Evolutionary conservation across 2,797 vertebrate genomes (phyloP), one percentile per base, ranked within the genome.

Genomic region (Decapterus maruadsi): DNA sequence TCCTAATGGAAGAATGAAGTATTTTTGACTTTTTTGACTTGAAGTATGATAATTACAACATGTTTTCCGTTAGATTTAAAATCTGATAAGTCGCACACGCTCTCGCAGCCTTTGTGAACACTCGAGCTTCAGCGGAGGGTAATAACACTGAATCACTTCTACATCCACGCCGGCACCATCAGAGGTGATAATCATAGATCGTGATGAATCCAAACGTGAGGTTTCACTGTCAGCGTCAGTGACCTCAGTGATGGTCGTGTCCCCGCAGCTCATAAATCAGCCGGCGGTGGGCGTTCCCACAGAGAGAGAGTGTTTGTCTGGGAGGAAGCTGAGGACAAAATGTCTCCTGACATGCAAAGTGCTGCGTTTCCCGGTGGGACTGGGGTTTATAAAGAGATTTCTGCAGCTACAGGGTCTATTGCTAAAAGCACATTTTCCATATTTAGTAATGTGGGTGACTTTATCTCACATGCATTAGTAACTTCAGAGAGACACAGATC

Each of bases 341-440:
- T 36, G 29, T 46, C 66, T 54, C 17, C 34, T 74, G 62, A 64
- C 60, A 70, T 55, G 51, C 64, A 67, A 70, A 83, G 72, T 50
- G 40, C 40, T 51, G 16, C 54, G 66, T 64, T 62, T n/a, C 43
- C 54, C 50, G 3, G 0, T 20, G 51, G 63, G 68, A 13, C 29
- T 1, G 14, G 20, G 6, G 8, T 56, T 58, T 46, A 51, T 68
- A 29, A 62, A 68, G 29, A 64, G 19, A 68, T 36, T 29, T 20
- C 56, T 48, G 3, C 50, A 43, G 54, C 64, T 63, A 14, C 45
- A 48, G 38, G 40, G 1, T 67, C 16, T 53, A 0, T 16, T 26
- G n/a, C 66, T 64, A 29, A 36, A 46, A 60, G 53, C 45, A n/a
- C 29, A 58, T 75, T 63, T 66, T 29, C 66, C 67, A 45, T 42